Evolutionary conservation across 2,113 vertebrate species (phyloP).

Genomic region (Dicrurus megarhynchus): DNA sequence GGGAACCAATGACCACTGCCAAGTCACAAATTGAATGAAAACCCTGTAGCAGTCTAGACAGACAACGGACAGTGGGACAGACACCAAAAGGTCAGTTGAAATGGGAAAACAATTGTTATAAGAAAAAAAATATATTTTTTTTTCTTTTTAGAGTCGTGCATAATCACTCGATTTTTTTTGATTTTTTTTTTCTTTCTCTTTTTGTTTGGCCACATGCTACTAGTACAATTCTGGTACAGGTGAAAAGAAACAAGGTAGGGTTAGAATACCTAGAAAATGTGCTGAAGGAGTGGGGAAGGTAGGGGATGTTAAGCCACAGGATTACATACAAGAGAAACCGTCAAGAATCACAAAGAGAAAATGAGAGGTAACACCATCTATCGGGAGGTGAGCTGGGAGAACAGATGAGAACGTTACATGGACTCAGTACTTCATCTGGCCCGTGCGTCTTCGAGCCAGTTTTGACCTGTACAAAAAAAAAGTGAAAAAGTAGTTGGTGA

Average conservation of each 20-base stretch:
- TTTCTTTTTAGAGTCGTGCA: constrained; percentile 52
- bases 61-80: constrained; percentile 76
- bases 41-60: constrained; percentile 64
- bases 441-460: constrained; percentile 88
- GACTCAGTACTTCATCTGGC: constrained; percentile 81
- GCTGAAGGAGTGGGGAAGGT: constrained; percentile 20
- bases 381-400: constrained; percentile 71
- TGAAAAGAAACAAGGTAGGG: constrained; percentile 60
- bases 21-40: constrained; percentile 25
- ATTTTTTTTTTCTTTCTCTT: constrained; percentile 42
- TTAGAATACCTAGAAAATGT: constrained; percentile 62
- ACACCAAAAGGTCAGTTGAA: constrained; percentile 69
- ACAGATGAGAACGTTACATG: constrained; percentile 44
- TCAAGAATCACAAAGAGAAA: constrained; percentile 91
- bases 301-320: constrained; percentile 85
- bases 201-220: constrained; percentile 94
- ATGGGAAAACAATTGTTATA: constrained; percentile 51
- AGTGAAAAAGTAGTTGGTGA: background rate
- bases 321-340: constrained; percentile 89
- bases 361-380: constrained; percentile 86
- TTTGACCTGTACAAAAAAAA: constrained; percentile 83
- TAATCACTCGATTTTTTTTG: background rate
- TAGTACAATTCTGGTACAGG: constrained; percentile 75
- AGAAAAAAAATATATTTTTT: constrained; percentile 30
- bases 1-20: constrained; percentile 46